A percentile compares a stretch with the other conserved stretches of the same genome.
phyloP scores from a whole-genome alignment of 1,140 invertebrate species.

The Probaryconus sp. region DNA sequence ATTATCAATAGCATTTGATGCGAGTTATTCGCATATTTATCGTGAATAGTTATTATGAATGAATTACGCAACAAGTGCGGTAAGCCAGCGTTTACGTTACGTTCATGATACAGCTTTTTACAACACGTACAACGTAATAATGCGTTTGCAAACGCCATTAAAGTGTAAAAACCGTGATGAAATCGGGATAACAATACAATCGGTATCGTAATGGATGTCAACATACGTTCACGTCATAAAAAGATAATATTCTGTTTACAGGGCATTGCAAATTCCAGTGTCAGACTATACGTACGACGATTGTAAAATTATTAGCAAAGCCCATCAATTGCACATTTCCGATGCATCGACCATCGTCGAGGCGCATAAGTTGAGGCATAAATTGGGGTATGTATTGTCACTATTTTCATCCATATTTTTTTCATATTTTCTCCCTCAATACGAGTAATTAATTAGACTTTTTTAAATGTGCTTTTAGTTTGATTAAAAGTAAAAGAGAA shows the following conservation, averaged over 20 bases:
- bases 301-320: constrained; percentile 89
- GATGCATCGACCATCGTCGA: constrained; percentile 86
- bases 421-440: constrained; percentile 32
- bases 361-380: constrained; percentile 85
- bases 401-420: constrained; percentile 9
- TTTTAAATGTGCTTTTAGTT: constrained; percentile 60
- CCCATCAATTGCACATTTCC: constrained; percentile 88
- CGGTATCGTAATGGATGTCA: too few species aligned
- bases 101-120: too few species aligned
- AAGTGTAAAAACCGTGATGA: too few species aligned
- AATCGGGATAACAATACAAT: too few species aligned
- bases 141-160: too few species aligned
- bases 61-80: too few species aligned
- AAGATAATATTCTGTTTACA: constrained; percentile 79
- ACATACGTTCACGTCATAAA: too few species aligned
- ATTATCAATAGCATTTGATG: too few species aligned
- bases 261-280: constrained; percentile 88
- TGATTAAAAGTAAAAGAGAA: constrained; percentile 75
- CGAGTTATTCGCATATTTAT: too few species aligned
- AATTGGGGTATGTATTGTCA: constrained; percentile 82
- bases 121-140: too few species aligned
- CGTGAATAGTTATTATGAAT: too few species aligned
- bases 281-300: constrained; percentile 97
- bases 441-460: constrained; percentile 1
- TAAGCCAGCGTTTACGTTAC: too few species aligned